Evolutionary conservation across 2,888 invertebrate genomes (phyloP).

Genomic region (Erebia palarica): DNA sequence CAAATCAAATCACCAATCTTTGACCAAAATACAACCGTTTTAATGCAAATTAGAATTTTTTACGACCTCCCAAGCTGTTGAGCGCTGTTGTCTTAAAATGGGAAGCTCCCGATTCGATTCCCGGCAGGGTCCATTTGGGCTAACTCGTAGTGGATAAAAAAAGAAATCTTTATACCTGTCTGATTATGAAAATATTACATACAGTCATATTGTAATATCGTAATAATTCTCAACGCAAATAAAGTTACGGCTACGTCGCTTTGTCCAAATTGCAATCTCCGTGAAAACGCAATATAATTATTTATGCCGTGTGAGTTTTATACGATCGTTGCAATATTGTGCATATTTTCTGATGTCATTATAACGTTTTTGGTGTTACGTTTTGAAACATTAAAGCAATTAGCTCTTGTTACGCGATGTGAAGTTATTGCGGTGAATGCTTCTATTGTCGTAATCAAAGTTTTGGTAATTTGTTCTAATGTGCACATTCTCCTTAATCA

Average conservation of each 20-base stretch:
- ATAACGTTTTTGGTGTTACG: neutral
- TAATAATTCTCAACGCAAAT: neutral
- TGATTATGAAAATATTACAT: slow-evolving; percentile 5
- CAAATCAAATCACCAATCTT: too few relatives aligned
- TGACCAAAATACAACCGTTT: too few relatives aligned
- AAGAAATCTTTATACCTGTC: neutral
- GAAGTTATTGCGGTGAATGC: neutral
- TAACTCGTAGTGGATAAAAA: neutral
- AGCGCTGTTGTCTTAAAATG: too few relatives aligned
- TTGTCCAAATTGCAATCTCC: neutral
- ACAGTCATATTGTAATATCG: neutral
- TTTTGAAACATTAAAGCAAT: neutral
- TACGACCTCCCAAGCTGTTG: too few relatives aligned
- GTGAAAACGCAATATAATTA: slow-evolving; percentile 5
- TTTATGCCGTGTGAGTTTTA: neutral
- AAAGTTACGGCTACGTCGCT: neutral
- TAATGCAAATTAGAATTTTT: too few relatives aligned
- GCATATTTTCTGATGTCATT: neutral
- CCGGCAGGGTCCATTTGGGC: too few relatives aligned
- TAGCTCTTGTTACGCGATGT: neutral
- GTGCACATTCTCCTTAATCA: too few relatives aligned
- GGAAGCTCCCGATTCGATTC: too few relatives aligned
- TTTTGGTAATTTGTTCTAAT: neutral
- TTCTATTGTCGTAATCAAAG: neutral
- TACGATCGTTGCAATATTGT: neutral